Evolutionary conservation across 2,113 vertebrate genomes (phyloP).

Genomic region (Pseudopipra pipra): DNA sequence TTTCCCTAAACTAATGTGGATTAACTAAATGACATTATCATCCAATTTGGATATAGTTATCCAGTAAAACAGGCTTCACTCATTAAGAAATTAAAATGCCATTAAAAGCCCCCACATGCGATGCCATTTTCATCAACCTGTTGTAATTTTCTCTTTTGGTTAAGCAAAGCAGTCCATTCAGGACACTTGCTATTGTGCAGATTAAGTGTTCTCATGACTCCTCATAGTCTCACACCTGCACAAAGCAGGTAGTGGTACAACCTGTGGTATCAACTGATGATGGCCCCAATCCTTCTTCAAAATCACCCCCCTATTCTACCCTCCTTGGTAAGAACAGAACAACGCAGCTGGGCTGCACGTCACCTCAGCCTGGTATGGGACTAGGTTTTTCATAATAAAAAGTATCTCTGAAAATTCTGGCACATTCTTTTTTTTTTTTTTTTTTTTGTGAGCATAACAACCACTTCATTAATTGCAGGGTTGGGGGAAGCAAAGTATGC

Average conservation of each 20-base stretch:
- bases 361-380: neutral
- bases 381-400: neutral
- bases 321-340: neutral
- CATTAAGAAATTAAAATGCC: slow-evolving; percentile 4
- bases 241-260: neutral
- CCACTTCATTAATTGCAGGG: neutral
- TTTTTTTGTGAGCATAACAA: neutral
- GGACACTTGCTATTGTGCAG: neutral
- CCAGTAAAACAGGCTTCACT: slow-evolving; percentile 22
- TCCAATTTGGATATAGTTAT: slow-evolving; percentile 12
- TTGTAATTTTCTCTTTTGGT: neutral
- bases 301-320: neutral
- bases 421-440: neutral
- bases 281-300: neutral
- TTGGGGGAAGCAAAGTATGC: neutral
- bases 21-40: slow-evolving; percentile 11
- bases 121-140: neutral
- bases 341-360: neutral
- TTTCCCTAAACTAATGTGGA: slow-evolving; percentile 11
- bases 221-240: rapidly evolving
- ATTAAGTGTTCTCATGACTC: neutral
- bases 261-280: neutral
- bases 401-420: neutral
- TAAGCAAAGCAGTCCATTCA: neutral
- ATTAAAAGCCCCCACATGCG: neutral